Evolutionary conservation across 2,797 vertebrate species (phyloP).

Genomic region (Lycodopsis pacificus): DNA sequence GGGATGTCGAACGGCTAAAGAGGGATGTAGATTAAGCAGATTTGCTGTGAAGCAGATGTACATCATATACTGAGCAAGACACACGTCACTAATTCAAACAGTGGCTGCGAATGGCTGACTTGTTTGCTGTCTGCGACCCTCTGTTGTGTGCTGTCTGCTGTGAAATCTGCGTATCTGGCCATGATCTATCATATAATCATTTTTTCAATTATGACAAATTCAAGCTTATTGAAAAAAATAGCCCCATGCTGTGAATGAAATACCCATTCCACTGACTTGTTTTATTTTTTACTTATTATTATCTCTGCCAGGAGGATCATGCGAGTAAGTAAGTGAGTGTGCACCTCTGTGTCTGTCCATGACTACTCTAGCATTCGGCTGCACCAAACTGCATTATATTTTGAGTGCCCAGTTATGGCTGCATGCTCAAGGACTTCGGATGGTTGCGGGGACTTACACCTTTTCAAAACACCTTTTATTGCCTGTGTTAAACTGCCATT

Average conservation of each 20-base stretch:
- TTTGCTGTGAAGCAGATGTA: constrained; percentile 71
- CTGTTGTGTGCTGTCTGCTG: constrained; percentile 33
- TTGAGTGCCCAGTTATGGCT: neutral
- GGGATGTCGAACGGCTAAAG: constrained; percentile 50
- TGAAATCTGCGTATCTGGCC: constrained; percentile 18
- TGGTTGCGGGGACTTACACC: neutral
- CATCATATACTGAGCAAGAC: constrained; percentile 56
- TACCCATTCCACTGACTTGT: neutral
- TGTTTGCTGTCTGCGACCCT: constrained; percentile 57
- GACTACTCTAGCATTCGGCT: neutral
- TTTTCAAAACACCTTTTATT: neutral
- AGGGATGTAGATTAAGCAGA: constrained; percentile 67
- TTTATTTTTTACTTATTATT: neutral
- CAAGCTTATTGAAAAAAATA: neutral
- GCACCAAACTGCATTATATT: neutral
- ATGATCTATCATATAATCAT: constrained; percentile 24
- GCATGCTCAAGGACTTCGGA: neutral
- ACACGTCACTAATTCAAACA: constrained; percentile 63
- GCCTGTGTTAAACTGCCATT: neutral
- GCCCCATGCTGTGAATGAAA: neutral
- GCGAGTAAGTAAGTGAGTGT: neutral
- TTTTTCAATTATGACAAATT: constrained; percentile 7
- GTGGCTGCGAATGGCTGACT: constrained; percentile 33
- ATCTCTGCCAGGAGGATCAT: neutral
- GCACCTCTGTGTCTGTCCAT: neutral